Conservation (phyloP, 1,140 invertebrate genomes). For the Fopius arisanus region DNA sequence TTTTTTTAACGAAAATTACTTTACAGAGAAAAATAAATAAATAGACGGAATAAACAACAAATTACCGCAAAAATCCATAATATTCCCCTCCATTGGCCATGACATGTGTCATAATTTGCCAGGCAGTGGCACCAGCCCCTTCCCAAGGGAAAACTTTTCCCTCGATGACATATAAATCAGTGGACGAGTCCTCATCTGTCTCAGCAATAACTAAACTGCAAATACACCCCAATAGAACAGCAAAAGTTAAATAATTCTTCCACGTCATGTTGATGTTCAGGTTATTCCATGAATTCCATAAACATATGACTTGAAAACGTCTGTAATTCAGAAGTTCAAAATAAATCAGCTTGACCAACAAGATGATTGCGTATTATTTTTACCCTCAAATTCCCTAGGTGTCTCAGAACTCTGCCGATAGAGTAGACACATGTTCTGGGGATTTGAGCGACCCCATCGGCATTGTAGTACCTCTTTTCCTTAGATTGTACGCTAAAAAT, state of each 20-base stretch:
- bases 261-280: not conserved
- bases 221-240: slow-evolving; percentile 39
- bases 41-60: slow-evolving; percentile 12
- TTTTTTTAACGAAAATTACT: too few species aligned
- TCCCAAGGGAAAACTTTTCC: slow-evolving; percentile 83
- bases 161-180: slow-evolving; percentile 76
- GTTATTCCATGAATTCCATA: not conserved
- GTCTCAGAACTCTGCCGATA: too few species aligned
- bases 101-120: slow-evolving; percentile 81
- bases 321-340: too few species aligned
- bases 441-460: too few species aligned
- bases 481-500: not conserved
- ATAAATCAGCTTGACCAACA: not conserved
- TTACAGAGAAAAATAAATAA: not conserved
- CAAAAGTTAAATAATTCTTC: slow-evolving; percentile 25
- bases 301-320: not conserved
- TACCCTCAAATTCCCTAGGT: slow-evolving; percentile 1
- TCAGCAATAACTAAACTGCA: slow-evolving; percentile 43
- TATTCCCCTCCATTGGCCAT: slow-evolving; percentile 89
- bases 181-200: slow-evolving; percentile 68
- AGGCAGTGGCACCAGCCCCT: slow-evolving; percentile 68
- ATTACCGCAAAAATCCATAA: slow-evolving; percentile 81
- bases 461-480: too few species aligned
- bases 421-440: too few species aligned
- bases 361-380: too few species aligned